Evolutionary conservation across 2,888 invertebrate genomes (phyloP), one percentile per base, ranked within the genome.

Genomic region (Cephus sareptanus): DNA sequence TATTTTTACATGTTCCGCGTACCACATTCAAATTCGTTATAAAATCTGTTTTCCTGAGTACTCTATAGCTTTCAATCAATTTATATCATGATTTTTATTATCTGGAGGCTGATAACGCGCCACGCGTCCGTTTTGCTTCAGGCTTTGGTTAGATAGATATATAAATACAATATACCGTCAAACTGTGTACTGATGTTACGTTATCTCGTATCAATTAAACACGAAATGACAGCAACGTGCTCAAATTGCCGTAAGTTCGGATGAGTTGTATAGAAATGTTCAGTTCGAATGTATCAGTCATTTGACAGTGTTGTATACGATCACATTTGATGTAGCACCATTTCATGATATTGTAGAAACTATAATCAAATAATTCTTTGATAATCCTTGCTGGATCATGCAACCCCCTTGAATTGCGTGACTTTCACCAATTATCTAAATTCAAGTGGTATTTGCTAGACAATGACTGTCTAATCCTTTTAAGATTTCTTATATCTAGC

Each of bases 171-270:
- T n/a, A 75, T 23, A 40, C 69, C 73, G 75, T 75, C 78, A 73
- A 75, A 75, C 71, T 77, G 23, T 23, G 23, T 23, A 56, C 23
- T 23, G 56, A 56, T 9, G 23, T 23, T 9, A 56, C 23, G 56
- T 56, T 23, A 23, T 6, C 75, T 70, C 78, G 83, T 80, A 81
- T 79, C 85, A 88, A 88, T 88, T 87, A 86, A 86, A 86, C 82
- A 81, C 83, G 85, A 88, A 71, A 71, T 71, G 30, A 71, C 31
- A 33, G 70, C 33, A 30, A 70, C 15, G n/a, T n/a, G 13, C 13
- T 71, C 31, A 71, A 71, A 71, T 71, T 71, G 31, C 11, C 3
- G 23, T 23, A 15, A 56, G 1, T 56, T 56, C 23, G 9, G 23
- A 56, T 40, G 23, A 56, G 2, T 56, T 23, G 40, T 56, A 56